phyloP scores from a whole-genome alignment of 2,113 vertebrate species.

The Strix aluco region DNA sequence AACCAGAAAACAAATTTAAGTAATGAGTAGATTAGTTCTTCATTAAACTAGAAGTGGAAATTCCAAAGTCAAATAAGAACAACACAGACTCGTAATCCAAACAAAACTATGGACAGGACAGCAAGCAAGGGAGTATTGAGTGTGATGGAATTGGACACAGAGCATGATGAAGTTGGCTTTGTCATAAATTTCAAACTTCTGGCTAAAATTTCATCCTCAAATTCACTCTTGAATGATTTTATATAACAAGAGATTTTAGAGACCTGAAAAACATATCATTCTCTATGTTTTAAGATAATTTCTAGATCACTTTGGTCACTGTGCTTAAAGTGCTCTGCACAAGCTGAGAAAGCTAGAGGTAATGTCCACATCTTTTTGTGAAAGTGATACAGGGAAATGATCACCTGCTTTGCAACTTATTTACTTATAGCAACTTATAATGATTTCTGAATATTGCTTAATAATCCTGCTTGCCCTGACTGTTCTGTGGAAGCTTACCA shows the following conservation, averaged over 20 bases:
- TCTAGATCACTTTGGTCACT: background rate
- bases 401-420: too few species aligned
- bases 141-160: background rate
- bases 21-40: background rate
- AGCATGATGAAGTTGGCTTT: background rate
- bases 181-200: background rate
- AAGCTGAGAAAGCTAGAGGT: background rate
- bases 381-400: background rate
- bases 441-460: too few species aligned
- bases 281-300: background rate
- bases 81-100: background rate
- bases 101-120: background rate
- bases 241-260: background rate
- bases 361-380: fast-evolving
- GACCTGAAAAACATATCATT: background rate
- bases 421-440: too few species aligned
- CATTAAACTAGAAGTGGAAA: background rate
- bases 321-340: background rate
- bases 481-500: too few species aligned
- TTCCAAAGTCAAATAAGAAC: background rate
- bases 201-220: background rate
- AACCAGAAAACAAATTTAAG: background rate
- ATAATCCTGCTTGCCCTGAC: too few species aligned
- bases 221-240: background rate
- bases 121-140: fast-evolving